Percentiles rank a stretch among this genome's conserved stretches.
These are phyloP conservation scores for Alosa sapidissima DNA, from an alignment of 2,797 vertebrate genomes.

Conservation along the genomic window DNA sequence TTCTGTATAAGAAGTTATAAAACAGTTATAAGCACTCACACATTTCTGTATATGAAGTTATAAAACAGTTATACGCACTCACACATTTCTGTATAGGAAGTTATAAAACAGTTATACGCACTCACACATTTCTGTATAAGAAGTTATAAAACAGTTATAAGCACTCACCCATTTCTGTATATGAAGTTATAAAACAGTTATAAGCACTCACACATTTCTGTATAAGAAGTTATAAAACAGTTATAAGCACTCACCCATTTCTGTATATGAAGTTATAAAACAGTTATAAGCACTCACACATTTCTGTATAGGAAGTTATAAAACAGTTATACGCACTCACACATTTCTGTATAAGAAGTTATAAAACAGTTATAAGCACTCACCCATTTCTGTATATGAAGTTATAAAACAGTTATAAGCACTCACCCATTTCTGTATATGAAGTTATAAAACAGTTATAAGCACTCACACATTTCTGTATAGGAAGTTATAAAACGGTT, in stretches of 20 bases:
- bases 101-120: neutral
- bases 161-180: neutral
- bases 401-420: neutral
- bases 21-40: too few relatives aligned
- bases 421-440: neutral
- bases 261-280: constrained; percentile 73
- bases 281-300: neutral
- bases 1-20: too few relatives aligned
- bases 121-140: neutral
- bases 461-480: constrained; percentile 71
- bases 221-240: constrained; percentile 55
- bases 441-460: constrained; percentile 21
- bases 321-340: too few relatives aligned
- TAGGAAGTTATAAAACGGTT: constrained; percentile 27
- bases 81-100: constrained; percentile 72
- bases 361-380: neutral
- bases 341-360: constrained; percentile 73
- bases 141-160: too few relatives aligned
- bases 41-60: constrained; percentile 76
- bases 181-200: too few relatives aligned
- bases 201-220: too few relatives aligned
- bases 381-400: constrained; percentile 72
- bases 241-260: constrained; percentile 33
- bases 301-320: too few relatives aligned
- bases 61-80: neutral